phyloP scores from a whole-genome alignment of 2,888 invertebrate genomes.

The Pilophorus perplexus region DNA sequence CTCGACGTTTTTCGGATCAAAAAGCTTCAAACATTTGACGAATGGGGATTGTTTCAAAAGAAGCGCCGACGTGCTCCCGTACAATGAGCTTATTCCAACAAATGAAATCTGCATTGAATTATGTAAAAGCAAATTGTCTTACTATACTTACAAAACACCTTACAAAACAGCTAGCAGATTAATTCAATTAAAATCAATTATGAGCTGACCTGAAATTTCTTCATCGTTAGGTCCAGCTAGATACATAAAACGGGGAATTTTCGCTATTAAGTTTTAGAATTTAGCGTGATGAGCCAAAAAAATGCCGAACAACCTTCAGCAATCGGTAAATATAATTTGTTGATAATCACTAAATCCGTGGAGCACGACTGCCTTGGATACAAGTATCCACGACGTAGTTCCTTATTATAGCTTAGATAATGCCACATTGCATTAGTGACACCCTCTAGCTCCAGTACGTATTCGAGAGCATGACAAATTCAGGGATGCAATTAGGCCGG shows the following conservation, averaged over 20 bases:
- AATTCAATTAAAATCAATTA: no score
- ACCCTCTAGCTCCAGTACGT: no score
- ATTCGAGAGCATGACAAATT: no score
- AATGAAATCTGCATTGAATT: conserved; percentile 39
- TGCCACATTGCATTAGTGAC: no score
- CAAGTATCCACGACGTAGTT: neutral
- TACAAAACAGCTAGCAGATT: no score
- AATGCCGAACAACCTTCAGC: neutral
- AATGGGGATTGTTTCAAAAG: conserved; percentile 40
- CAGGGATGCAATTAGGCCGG: no score
- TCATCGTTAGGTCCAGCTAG: neutral
- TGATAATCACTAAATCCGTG: neutral
- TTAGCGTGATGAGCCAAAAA: neutral
- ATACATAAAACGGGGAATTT: neutral
- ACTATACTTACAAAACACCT: no score
- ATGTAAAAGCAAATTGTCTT: neutral
- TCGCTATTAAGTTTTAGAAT: neutral
- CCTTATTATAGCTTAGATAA: no score
- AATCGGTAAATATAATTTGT: neutral
- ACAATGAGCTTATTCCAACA: conserved; percentile 42
- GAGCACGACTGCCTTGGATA: neutral
- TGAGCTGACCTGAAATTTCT: conserved; percentile 26
- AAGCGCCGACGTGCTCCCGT: conserved; percentile 39
- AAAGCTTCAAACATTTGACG: conserved; percentile 42
- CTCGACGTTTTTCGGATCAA: conserved; percentile 40